A percentile compares a stretch with the other conserved stretches of the same genome.
Evolutionary conservation across 2,797 vertebrate species (phyloP).

Genomic region (Neomorphus geoffroyi): DNA sequence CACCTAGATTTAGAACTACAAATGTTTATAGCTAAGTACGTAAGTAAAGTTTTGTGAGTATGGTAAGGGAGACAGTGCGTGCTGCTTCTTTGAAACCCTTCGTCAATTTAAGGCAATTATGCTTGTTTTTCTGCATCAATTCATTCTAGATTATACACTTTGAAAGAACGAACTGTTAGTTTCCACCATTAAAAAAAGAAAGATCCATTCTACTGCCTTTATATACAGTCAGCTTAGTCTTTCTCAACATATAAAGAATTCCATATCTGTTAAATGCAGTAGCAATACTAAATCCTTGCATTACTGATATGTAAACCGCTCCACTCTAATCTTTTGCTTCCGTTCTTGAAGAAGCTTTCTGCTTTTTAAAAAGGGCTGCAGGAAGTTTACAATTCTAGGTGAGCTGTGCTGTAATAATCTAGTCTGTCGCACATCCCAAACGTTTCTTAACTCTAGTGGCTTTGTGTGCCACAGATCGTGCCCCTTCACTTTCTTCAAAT

Average conservation of each 20-base stretch:
- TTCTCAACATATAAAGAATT: background rate
- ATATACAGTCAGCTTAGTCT: background rate
- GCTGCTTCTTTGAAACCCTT: background rate
- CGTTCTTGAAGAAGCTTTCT: background rate
- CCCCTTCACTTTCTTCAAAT: background rate
- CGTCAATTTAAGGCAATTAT: background rate
- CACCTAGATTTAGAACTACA: background rate
- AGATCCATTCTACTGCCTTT: background rate
- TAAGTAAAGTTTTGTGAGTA: background rate
- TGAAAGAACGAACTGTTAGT: background rate
- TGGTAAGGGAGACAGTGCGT: background rate
- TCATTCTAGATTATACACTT: background rate
- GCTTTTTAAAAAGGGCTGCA: background rate
- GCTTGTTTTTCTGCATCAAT: background rate
- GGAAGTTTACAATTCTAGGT: background rate
- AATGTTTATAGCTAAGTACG: background rate
- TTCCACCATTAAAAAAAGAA: background rate
- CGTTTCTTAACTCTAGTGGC: background rate
- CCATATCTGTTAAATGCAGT: background rate
- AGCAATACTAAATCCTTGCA: background rate
- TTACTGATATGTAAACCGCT: background rate
- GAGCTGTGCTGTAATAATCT: background rate
- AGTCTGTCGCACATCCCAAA: background rate
- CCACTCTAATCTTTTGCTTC: background rate
- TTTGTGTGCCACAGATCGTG: background rate